Conservation (phyloP, 2,888 invertebrate species). For the Oscheius sp. region DNA sequence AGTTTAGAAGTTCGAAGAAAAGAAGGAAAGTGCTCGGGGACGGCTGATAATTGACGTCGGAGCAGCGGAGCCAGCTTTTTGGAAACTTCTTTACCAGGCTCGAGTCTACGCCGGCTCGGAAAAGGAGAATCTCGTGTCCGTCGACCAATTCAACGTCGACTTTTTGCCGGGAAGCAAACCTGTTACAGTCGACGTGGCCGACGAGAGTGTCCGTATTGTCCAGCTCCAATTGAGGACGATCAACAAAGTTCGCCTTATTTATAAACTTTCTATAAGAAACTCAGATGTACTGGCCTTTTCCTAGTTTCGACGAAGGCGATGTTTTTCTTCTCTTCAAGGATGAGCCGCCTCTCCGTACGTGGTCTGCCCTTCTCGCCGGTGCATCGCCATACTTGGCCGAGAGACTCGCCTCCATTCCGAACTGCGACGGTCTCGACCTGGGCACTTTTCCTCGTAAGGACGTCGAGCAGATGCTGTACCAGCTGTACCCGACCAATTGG, state of each 20-base stretch:
- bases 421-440: constrained; percentile 37
- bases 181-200: constrained; percentile 43
- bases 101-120: constrained; percentile 40
- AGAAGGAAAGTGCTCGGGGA: background rate
- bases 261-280: background rate
- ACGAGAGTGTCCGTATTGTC: constrained; percentile 35
- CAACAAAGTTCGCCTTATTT: constrained; percentile 36
- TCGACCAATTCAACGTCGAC: constrained; percentile 47
- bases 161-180: constrained; percentile 42
- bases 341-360: constrained; percentile 46
- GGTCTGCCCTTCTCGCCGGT: constrained; percentile 46
- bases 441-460: constrained; percentile 39
- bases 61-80: constrained; percentile 37
- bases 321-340: constrained; percentile 50
- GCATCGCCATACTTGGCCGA: constrained; percentile 55
- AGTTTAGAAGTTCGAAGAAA: background rate
- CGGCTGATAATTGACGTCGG: constrained; percentile 1
- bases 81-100: constrained; percentile 51
- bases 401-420: background rate
- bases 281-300: constrained; percentile 51
- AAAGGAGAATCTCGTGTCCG: constrained; percentile 37
- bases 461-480: constrained; percentile 52
- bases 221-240: constrained; percentile 49
- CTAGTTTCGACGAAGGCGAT: constrained; percentile 54
- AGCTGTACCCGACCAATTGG: constrained; percentile 58